Evolutionary conservation across 2,113 vertebrate species (phyloP).

Genomic region (Ifrita kowaldi): DNA sequence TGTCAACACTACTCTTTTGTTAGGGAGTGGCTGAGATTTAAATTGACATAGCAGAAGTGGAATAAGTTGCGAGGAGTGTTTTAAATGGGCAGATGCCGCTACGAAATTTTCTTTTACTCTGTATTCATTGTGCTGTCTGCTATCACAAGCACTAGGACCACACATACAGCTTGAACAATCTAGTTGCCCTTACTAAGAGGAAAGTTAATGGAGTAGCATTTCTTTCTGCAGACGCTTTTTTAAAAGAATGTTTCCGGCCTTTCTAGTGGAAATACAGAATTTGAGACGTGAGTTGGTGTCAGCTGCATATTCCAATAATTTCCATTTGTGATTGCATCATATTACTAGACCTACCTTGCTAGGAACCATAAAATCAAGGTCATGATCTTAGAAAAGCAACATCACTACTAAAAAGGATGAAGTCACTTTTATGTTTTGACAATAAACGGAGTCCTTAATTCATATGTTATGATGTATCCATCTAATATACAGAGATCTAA

Average conservation of each 20-base stretch:
- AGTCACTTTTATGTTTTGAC: neutral
- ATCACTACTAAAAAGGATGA: neutral
- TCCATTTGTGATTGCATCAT: neutral
- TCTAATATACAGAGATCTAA: neutral
- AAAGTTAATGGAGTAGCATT: neutral
- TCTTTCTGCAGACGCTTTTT: neutral
- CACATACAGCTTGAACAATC: neutral
- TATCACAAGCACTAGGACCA: neutral
- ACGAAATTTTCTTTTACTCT: neutral
- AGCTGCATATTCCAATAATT: neutral
- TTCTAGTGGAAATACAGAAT: neutral
- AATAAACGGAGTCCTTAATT: neutral
- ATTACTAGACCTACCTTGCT: neutral
- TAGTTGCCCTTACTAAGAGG: neutral
- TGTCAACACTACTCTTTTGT: neutral
- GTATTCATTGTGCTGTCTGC: neutral
- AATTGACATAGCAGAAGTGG: neutral
- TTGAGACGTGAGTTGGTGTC: neutral
- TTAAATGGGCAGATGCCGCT: neutral
- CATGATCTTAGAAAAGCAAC: neutral
- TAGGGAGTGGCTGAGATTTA: neutral
- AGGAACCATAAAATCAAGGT: neutral
- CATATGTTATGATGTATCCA: neutral
- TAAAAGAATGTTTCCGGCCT: neutral
- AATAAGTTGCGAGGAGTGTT: neutral